Evolutionary conservation across 1,140 invertebrate genomes (phyloP).

Genomic region (Tetranychus cinnabarinus): DNA sequence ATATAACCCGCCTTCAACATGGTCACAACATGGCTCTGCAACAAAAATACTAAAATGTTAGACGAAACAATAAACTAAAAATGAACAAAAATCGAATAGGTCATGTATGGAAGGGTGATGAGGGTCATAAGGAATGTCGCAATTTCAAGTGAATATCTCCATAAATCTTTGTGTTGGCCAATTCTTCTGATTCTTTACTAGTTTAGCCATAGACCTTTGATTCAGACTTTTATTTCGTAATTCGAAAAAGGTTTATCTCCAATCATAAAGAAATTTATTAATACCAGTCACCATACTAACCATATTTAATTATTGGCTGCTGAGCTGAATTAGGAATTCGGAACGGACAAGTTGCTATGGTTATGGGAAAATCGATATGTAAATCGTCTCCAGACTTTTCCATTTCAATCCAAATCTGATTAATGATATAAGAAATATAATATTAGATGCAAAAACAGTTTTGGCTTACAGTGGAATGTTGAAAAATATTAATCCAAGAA

Average conservation of each 20-base stretch:
- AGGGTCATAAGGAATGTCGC: no score
- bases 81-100: neutral
- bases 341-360: constrained; percentile 52
- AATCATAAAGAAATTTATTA: no score
- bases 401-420: constrained; percentile 39
- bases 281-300: constrained; percentile 22
- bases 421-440: neutral
- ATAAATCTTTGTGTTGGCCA: no score
- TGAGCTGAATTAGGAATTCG: constrained; percentile 43
- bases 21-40: constrained; percentile 38
- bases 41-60: constrained; percentile 7
- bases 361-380: constrained; percentile 52
- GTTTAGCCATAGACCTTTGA: no score
- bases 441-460: neutral
- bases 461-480: constrained; percentile 3
- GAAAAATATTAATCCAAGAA: neutral
- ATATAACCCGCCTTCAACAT: constrained; percentile 55
- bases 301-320: constrained; percentile 40
- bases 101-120: no score
- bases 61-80: constrained; percentile 1
- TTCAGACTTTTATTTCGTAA: no score
- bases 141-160: no score
- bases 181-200: no score
- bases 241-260: no score
- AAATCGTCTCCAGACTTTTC: constrained; percentile 46